Conservation (phyloP, 2,113 vertebrate genomes). For the Corythornis cristatus region DNA sequence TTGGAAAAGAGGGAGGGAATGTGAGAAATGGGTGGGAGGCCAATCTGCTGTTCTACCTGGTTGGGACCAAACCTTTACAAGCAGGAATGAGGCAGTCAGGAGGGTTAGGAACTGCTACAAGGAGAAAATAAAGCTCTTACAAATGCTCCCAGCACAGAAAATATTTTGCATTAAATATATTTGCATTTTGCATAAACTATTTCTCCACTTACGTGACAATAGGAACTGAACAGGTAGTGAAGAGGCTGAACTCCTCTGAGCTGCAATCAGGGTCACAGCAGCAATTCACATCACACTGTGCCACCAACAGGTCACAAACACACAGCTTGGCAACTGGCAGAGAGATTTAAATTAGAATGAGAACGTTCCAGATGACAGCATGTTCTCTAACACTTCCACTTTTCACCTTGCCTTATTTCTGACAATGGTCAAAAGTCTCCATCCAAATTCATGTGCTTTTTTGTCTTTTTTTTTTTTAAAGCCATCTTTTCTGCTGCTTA, state of each 20-base stretch:
- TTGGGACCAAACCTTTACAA: neutral
- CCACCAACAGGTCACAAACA: slow-evolving; percentile 79
- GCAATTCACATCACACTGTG: slow-evolving; percentile 82
- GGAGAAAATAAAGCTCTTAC: neutral
- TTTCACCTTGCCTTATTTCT: neutral
- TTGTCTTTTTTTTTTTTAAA: neutral
- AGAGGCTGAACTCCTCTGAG: slow-evolving; percentile 75
- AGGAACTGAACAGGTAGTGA: slow-evolving; percentile 79
- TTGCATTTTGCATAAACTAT: accelerated
- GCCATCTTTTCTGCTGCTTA: neutral
- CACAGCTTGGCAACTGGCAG: slow-evolving; percentile 78
- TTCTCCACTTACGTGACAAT: slow-evolving; percentile 77
- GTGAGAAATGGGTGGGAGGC: neutral
- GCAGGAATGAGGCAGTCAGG: neutral
- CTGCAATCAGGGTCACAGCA: slow-evolving; percentile 86
- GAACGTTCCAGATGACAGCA: neutral
- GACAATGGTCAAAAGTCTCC: neutral
- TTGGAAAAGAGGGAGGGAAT: neutral
- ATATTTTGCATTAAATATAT: neutral
- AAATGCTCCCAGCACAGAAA: neutral
- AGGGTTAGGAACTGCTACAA: neutral
- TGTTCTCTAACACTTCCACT: neutral
- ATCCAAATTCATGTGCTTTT: neutral
- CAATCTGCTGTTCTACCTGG: neutral
- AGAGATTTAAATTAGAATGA: neutral